These are phyloP conservation scores for Cnemophilus loriae DNA, from an alignment of 2,113 vertebrate species.

Conservation along the genomic window DNA sequence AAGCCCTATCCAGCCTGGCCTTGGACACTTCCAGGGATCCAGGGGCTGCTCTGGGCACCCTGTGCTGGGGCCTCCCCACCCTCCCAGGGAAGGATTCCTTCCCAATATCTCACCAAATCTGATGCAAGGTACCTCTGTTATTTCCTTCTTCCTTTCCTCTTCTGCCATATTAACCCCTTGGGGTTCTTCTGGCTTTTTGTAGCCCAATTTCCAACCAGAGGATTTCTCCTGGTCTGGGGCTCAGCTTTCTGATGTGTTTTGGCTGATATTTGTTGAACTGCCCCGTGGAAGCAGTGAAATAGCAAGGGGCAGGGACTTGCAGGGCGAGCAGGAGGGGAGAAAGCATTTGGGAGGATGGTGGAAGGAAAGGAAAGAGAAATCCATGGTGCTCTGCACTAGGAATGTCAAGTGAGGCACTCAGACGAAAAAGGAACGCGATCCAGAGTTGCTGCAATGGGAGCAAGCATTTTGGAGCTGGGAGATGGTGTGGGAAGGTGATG, in stretches of 20 bases:
- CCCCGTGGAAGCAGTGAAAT: background rate
- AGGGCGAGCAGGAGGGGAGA: background rate
- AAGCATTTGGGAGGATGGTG: background rate
- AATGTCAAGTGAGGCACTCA: background rate
- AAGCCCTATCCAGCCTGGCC: background rate
- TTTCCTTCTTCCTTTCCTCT: background rate
- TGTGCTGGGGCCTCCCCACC: background rate
- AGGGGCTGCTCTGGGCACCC: no score
- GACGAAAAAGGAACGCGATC: fast-evolving
- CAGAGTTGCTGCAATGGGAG: background rate
- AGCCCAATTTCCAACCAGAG: background rate
- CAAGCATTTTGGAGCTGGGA: background rate
- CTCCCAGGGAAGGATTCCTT: background rate
- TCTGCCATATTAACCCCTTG: background rate
- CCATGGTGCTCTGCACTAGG: background rate
- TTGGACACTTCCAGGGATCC: background rate
- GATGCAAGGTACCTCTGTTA: background rate
- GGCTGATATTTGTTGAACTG: background rate
- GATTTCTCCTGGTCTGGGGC: background rate
- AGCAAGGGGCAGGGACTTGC: background rate
- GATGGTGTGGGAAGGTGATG: background rate
- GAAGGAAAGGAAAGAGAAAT: background rate
- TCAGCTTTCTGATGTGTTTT: background rate
- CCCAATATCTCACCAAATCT: background rate
- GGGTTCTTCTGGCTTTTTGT: background rate